These are phyloP conservation scores for Crossocerus cetratus DNA, from an alignment of 2,888 invertebrate species.

Conservation along the genomic window DNA sequence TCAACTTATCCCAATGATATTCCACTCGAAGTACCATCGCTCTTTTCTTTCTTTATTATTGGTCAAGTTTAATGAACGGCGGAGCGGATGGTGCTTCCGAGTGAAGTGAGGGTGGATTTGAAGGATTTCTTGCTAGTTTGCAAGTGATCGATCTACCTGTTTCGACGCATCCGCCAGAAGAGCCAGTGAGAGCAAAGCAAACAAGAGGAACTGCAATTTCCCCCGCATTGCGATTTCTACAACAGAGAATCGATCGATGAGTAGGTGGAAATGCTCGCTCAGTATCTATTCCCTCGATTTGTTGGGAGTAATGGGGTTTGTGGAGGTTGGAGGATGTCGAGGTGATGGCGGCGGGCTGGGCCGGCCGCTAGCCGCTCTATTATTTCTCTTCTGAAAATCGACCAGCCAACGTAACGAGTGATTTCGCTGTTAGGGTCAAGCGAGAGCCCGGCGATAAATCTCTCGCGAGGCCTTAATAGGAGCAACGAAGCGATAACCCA, in stretches of 20 bases:
- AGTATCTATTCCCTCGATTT: neutral
- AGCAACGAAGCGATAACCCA: constrained; percentile 69
- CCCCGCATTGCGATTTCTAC: constrained; percentile 64
- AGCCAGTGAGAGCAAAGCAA: constrained; percentile 65
- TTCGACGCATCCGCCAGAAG: constrained; percentile 51
- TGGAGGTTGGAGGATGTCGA: neutral
- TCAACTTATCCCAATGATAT: too few species aligned
- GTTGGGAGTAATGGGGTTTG: neutral
- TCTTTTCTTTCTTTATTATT: too few species aligned
- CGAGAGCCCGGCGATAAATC: constrained; percentile 62
- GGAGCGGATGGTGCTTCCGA: too few species aligned
- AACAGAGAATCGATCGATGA: constrained; percentile 39
- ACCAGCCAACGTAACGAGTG: constrained; percentile 22
- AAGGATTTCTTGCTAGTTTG: too few species aligned
- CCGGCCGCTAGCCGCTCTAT: neutral
- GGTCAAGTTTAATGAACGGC: too few species aligned
- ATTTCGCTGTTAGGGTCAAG: constrained; percentile 55
- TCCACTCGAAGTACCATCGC: too few species aligned
- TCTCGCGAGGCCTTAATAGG: constrained; percentile 57
- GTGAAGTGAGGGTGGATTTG: too few species aligned
- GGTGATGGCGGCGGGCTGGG: neutral
- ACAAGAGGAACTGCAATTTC: constrained; percentile 69
- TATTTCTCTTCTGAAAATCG: constrained; percentile 21
- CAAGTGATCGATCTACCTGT: constrained; percentile 14
- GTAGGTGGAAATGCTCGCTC: neutral